These are phyloP conservation scores for Umimayanthus chanpuru DNA, from an alignment of 92 coral and sea anemone genomes.

Conservation along the genomic window DNA sequence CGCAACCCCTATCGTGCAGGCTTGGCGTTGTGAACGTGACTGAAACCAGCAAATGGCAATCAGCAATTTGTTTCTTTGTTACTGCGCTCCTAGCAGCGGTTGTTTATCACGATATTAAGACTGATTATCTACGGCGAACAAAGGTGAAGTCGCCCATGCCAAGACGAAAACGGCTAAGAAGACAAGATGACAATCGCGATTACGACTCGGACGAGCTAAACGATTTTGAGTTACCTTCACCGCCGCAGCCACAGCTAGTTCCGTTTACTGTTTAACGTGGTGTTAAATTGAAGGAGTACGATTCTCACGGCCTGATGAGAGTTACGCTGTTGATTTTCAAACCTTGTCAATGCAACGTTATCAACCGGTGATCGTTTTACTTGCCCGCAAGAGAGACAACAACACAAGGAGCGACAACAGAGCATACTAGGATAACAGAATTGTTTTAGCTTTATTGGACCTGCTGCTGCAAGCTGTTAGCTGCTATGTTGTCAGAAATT, in stretches of 20 bases:
- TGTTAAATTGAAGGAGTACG: background rate
- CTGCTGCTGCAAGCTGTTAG: no score
- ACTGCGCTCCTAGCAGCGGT: constrained; percentile 71
- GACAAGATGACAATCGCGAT: constrained; percentile 40
- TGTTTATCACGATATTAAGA: constrained; percentile 65
- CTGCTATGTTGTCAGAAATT: no score
- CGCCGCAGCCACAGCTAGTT: constrained; percentile 10
- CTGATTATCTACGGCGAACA: constrained; percentile 34
- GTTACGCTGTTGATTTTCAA: no score
- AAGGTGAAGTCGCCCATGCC: constrained; percentile 1
- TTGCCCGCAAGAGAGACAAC: no score
- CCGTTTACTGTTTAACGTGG: constrained; percentile 11
- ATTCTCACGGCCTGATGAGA: background rate
- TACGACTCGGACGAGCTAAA: constrained; percentile 54
- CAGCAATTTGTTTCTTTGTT: constrained; percentile 76
- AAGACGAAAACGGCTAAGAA: constrained; percentile 35
- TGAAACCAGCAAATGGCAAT: constrained; percentile 84
- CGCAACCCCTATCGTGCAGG: constrained; percentile 83
- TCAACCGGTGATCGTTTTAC: no score
- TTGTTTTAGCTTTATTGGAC: no score
- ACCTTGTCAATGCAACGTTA: no score
- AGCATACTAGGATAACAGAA: no score
- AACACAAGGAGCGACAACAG: no score
- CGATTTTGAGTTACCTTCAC: constrained; percentile 19
- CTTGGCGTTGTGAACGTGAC: constrained; percentile 65